A percentile compares a stretch with the other conserved stretches of the same genome.
Evolutionary conservation across 2,797 vertebrate species (phyloP).

Genomic region (Enteromius anoplus): DNA sequence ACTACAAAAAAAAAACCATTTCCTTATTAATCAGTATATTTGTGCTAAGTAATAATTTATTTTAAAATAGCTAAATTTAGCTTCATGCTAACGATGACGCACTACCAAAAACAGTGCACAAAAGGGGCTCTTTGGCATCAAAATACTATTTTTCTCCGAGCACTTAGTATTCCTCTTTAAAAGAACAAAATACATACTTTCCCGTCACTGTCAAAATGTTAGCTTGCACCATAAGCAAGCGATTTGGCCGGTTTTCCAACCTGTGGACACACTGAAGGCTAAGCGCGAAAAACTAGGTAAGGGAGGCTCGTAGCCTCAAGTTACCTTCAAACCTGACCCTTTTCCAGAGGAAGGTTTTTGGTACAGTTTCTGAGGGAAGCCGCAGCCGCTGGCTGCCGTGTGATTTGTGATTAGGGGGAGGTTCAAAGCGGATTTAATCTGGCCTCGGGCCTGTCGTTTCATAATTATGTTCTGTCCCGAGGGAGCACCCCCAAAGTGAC

Average conservation of each 20-base stretch:
- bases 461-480: slow-evolving; percentile 80
- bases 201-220: not conserved
- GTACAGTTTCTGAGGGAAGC: slow-evolving; percentile 78
- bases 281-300: not conserved
- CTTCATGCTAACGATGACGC: not conserved
- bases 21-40: not conserved
- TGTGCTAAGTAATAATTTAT: not conserved
- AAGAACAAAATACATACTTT: not conserved
- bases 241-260: not conserved
- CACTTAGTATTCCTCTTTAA: not conserved
- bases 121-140: not conserved
- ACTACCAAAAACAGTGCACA: not conserved
- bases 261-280: not conserved
- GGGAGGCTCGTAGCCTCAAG: slow-evolving; percentile 40
- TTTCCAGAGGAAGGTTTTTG: slow-evolving; percentile 77
- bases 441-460: slow-evolving; percentile 75
- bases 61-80: not conserved
- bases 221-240: not conserved
- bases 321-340: slow-evolving; percentile 76
- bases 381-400: slow-evolving; percentile 65
- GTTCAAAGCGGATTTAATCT: slow-evolving; percentile 71
- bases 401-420: slow-evolving; percentile 81
- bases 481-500: slow-evolving; percentile 78
- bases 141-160: not conserved
- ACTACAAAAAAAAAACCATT: not conserved